Percentiles rank a stretch among this genome's conserved stretches.
Evolutionary conservation across 2,797 vertebrate genomes (phyloP).

Genomic region (Chiloscyllium punctatum): DNA sequence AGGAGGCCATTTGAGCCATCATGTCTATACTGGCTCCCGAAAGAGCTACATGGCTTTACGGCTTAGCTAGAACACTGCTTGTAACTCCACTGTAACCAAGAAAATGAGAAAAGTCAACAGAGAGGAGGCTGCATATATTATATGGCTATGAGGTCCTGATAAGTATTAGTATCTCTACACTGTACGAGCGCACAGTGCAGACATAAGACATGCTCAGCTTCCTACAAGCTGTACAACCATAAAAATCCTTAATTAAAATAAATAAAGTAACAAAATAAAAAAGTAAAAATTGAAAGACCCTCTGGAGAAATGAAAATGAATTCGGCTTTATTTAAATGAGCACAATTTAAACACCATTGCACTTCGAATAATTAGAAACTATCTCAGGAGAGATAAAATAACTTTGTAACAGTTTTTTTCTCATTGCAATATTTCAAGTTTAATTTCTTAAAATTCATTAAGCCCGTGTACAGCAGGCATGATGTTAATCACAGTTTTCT

Average conservation of each 20-base stretch:
- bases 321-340: not conserved
- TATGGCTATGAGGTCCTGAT: not conserved
- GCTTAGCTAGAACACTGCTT: not conserved
- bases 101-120: not conserved
- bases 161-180: not conserved
- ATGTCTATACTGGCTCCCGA: too few species aligned
- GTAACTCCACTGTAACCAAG: not conserved
- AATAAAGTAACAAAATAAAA: not conserved
- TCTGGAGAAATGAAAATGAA: conserved; percentile 2
- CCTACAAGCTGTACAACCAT: conserved; percentile 21
- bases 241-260: conserved; percentile 20
- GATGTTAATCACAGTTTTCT: not conserved
- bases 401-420: not conserved
- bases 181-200: not conserved
- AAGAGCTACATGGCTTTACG: too few species aligned
- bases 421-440: conserved; percentile 17
- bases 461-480: not conserved
- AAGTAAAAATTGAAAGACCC: not conserved
- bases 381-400: not conserved
- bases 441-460: conserved; percentile 23
- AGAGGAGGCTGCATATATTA: not conserved
- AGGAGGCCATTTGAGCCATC: too few species aligned
- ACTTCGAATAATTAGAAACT: conserved; percentile 8
- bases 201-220: not conserved
- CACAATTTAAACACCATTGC: conserved; percentile 30